Evolutionary conservation across 2,888 invertebrate species (phyloP).

Genomic region (Kryphioiulus occultus): DNA sequence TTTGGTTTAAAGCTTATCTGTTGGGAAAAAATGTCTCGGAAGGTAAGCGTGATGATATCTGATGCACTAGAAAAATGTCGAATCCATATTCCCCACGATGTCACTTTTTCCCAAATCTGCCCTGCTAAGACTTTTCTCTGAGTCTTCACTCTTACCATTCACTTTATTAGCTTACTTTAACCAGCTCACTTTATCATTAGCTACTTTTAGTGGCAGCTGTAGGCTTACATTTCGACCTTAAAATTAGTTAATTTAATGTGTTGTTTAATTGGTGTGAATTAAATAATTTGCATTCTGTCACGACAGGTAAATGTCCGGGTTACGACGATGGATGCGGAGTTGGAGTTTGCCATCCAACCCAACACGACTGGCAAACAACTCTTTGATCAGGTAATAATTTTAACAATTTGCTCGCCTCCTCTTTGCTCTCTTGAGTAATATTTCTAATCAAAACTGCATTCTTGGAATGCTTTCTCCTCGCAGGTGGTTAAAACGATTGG

Average conservation of each 20-base stretch:
- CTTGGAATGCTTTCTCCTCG: slow-evolving; percentile 35
- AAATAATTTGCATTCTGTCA: slow-evolving; percentile 50
- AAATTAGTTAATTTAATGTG: background rate
- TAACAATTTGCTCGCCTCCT: background rate
- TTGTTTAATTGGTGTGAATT: background rate
- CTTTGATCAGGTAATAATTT: slow-evolving; percentile 83
- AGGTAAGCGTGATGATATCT: background rate
- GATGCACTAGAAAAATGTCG: background rate
- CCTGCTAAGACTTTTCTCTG: background rate
- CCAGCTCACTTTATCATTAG: background rate
- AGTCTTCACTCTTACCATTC: background rate
- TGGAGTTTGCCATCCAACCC: slow-evolving; percentile 99
- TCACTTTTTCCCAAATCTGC: background rate
- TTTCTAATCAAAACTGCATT: background rate
- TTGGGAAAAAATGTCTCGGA: slow-evolving; percentile 5
- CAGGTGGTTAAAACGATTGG: slow-evolving; percentile 98
- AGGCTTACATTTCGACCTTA: background rate
- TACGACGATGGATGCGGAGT: slow-evolving; percentile 99
- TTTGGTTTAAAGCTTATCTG: background rate
- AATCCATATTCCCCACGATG: background rate
- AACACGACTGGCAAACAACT: slow-evolving; percentile 99
- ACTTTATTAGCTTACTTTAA: too few relatives aligned
- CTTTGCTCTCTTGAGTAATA: background rate
- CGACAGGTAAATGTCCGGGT: slow-evolving; percentile 97
- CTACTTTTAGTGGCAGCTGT: background rate